Evolutionary conservation across 2,797 vertebrate genomes (phyloP).

Genomic region (Poecilia velifera): DNA sequence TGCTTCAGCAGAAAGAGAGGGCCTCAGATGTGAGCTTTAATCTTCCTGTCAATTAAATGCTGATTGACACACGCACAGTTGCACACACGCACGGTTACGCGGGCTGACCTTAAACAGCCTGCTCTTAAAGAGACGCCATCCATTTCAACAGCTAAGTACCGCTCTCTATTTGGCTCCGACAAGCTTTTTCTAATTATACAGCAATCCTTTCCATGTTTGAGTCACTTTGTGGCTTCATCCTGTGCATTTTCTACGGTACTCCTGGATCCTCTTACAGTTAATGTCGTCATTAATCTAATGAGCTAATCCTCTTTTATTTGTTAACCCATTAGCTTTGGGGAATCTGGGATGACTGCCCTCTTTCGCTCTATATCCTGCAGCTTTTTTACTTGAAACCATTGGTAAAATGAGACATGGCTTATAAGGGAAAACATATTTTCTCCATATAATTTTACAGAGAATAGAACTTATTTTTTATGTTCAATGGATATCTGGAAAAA

Average conservation of each 20-base stretch:
- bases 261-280: constrained; percentile 45
- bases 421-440: background rate
- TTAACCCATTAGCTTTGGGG: constrained; percentile 2
- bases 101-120: constrained; percentile 20
- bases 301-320: constrained; percentile 28
- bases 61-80: constrained; percentile 66
- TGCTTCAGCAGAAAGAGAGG: constrained; percentile 45
- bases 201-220: constrained; percentile 46
- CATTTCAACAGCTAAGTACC: constrained; percentile 39
- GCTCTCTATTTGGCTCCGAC: constrained; percentile 28
- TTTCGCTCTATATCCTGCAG: background rate
- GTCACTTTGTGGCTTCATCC: constrained; percentile 46
- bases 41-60: constrained; percentile 81
- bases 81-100: constrained; percentile 22
- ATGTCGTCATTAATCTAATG: constrained; percentile 31
- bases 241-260: constrained; percentile 12
- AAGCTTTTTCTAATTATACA: constrained; percentile 53
- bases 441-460: background rate
- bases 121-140: constrained; percentile 49
- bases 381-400: background rate
- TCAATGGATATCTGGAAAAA: background rate
- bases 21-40: constrained; percentile 79
- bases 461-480: background rate
- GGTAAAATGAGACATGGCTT: background rate
- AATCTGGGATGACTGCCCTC: constrained; percentile 6